Conservation (phyloP, 2,797 vertebrate species). For the Ctenopoma multispine region DNA sequence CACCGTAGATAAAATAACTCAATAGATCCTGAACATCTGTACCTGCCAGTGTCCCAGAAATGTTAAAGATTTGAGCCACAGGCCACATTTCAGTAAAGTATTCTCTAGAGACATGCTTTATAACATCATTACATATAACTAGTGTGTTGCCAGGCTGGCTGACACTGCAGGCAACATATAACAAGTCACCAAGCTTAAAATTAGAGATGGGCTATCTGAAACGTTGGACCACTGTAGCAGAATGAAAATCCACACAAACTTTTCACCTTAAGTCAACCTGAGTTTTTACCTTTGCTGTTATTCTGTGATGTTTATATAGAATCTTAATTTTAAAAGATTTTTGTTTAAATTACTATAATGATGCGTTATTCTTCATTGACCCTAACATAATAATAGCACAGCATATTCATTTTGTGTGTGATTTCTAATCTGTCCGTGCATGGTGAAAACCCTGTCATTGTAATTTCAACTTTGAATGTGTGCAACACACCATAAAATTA, state of each 20-base stretch:
- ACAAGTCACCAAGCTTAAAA: constrained; percentile 38
- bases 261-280: constrained; percentile 10
- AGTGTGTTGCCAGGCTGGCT: constrained; percentile 31
- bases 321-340: background rate
- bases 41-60: constrained; percentile 1
- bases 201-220: constrained; percentile 37
- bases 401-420: background rate
- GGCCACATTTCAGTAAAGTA: constrained; percentile 31
- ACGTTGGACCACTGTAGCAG: constrained; percentile 40
- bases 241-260: constrained; percentile 16
- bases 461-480: constrained; percentile 6
- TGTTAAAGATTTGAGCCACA: constrained; percentile 15
- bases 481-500: constrained; percentile 3
- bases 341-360: background rate
- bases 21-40: constrained; percentile 34
- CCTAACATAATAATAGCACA: background rate
- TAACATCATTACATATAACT: constrained; percentile 36
- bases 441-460: constrained; percentile 3
- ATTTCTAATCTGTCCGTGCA: background rate
- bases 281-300: background rate
- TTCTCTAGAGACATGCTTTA: constrained; percentile 10
- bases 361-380: background rate
- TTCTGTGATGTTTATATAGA: background rate
- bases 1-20: constrained; percentile 31
- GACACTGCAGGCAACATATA: constrained; percentile 36